Evolutionary conservation across 2,797 vertebrate species (phyloP), one percentile per base, ranked within the genome.

Genomic region (Eutrigla gurnardus): DNA sequence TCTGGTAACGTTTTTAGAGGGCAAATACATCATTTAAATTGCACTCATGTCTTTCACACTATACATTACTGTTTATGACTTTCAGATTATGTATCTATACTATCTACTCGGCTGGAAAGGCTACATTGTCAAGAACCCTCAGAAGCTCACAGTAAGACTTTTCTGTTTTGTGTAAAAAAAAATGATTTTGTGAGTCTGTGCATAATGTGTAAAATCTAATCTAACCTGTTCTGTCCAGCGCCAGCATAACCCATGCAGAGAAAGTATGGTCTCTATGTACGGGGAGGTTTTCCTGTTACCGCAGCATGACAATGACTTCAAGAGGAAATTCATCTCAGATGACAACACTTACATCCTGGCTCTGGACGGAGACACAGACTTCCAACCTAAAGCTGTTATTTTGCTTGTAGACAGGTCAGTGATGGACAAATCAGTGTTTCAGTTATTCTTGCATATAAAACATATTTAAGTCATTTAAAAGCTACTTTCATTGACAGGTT

Each of bases 81-180:
- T 92, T 75, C 86, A 96, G 95, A 94, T 96, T 55, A 96, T 96
- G 95, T 96, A 96, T 74, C 64, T 96, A 88, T 96, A 96, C 81
- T 96, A 96, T 79, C 90, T 96, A 35, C 93, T 96, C 5, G 95
- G 95, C 33, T 96, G 94, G 94, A 96, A 96, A 78, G 95, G 95
- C 59, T 96, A 95, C 78, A 79, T 94, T 7, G 47, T 73, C 61
- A 96, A 95, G 86, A 96, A 94, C 80, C 94, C 94, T 39, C 90
- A 92, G 61, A 95, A 92, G 86, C 92, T 94, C 71, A 85, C 54
- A 49, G 94, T 95, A 91, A 84, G 92, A 61, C 1, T 18, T 70
- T 65, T 61, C 6, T 60, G 36, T 9, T 62, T 66, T 46, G 4
- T 50, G 1, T 55, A 40, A 67, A 66, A 40, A 67, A 66, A 50